These are phyloP conservation scores for Trichosurus vulpecula DNA, from an alignment of 2,797 vertebrate genomes.

Conservation along the genomic window DNA sequence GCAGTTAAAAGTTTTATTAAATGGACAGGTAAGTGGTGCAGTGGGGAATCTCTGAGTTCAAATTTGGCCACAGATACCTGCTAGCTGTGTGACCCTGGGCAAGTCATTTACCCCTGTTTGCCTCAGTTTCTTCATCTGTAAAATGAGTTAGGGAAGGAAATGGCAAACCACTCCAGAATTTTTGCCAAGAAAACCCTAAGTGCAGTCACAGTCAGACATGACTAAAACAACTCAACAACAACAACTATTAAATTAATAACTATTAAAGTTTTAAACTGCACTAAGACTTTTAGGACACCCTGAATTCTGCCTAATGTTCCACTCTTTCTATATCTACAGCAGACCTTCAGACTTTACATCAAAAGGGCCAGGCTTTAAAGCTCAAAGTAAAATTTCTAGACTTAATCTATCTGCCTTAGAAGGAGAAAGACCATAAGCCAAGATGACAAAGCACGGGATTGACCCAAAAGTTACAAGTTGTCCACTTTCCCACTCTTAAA, in stretches of 20 bases:
- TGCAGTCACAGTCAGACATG: background rate
- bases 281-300: background rate
- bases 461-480: background rate
- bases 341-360: background rate
- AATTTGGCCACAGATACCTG: background rate
- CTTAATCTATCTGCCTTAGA: background rate
- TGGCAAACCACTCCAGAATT: background rate
- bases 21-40: background rate
- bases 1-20: background rate
- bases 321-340: background rate
- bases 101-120: background rate
- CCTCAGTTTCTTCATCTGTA: background rate
- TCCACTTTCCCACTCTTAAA: background rate
- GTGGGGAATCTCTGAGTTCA: background rate
- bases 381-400: background rate
- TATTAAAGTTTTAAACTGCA: background rate
- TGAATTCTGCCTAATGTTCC: background rate
- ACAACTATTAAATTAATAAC: background rate
- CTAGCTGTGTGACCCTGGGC: background rate
- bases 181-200: background rate
- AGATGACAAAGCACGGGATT: background rate
- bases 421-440: background rate
- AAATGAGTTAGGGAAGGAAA: background rate
- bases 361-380: background rate
- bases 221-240: background rate